Evolutionary conservation across 2,797 vertebrate species (phyloP).

Genomic region (Luscinia luscinia): DNA sequence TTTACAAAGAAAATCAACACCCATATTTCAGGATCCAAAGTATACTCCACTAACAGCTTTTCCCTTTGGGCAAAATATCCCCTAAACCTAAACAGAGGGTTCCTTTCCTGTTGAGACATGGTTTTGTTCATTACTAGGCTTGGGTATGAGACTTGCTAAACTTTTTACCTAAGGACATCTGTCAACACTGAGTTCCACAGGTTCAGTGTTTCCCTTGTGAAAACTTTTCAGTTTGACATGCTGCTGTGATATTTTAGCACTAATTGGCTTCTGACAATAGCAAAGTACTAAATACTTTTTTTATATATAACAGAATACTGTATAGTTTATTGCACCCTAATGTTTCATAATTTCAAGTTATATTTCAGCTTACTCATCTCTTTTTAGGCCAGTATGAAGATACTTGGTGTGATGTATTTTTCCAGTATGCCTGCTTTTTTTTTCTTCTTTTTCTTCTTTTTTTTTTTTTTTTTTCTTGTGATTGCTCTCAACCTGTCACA

Average conservation of each 20-base stretch:
- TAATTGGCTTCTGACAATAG: background rate
- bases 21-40: background rate
- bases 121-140: background rate
- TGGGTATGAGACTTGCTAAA: background rate
- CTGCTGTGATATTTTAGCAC: background rate
- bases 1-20: background rate
- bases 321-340: background rate
- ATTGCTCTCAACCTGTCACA: constrained; percentile 63
- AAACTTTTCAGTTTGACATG: background rate
- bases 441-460: background rate
- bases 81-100: background rate
- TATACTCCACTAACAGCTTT: background rate
- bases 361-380: constrained; percentile 2
- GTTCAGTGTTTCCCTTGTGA: background rate
- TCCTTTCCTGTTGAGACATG: background rate
- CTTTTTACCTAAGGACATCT: background rate
- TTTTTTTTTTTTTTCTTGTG: background rate
- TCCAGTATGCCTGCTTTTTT: background rate
- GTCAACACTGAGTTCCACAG: background rate
- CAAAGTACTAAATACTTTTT: background rate
- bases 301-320: background rate
- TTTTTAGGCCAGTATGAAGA: background rate
- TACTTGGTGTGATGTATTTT: background rate
- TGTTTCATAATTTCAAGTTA: background rate
- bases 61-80: background rate